These are phyloP conservation scores for Cylloceria caligata DNA, from an alignment of 2,888 invertebrate species.

Conservation along the genomic window DNA sequence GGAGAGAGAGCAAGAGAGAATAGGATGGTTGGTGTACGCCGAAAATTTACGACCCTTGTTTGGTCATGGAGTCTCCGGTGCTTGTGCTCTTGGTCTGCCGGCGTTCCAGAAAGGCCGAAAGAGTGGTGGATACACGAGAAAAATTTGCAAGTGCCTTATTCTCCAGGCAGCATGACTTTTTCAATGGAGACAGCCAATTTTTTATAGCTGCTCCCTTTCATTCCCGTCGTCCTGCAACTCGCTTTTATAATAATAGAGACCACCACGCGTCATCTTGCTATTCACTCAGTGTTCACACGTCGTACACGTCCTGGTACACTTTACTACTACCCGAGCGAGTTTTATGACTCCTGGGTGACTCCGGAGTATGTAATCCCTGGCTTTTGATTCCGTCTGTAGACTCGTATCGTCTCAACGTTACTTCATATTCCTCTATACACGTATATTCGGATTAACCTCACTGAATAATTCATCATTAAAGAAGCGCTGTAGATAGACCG, in stretches of 20 bases:
- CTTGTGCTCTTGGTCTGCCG: slow-evolving; percentile 51
- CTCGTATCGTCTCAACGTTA: not conserved
- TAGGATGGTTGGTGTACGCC: slow-evolving; percentile 28
- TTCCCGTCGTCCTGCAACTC: slow-evolving; percentile 23
- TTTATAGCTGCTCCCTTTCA: slow-evolving; percentile 59
- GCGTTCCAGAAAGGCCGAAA: slow-evolving; percentile 26
- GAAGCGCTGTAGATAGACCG: slow-evolving; percentile 22
- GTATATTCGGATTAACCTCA: slow-evolving; percentile 38
- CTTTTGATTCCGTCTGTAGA: slow-evolving; percentile 29
- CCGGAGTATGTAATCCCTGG: slow-evolving; percentile 10
- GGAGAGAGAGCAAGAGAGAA: slow-evolving; percentile 1
- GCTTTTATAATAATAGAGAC: slow-evolving; percentile 35
- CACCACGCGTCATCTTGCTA: slow-evolving; percentile 46
- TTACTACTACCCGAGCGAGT: slow-evolving; percentile 55
- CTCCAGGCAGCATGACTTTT: slow-evolving; percentile 69
- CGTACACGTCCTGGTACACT: slow-evolving; percentile 60
- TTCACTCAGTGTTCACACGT: slow-evolving; percentile 55
- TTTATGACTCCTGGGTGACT: slow-evolving; percentile 63
- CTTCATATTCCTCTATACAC: not conserved
- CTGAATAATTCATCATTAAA: slow-evolving; percentile 59
- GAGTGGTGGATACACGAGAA: slow-evolving; percentile 21
- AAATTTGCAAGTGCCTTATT: slow-evolving; percentile 70
- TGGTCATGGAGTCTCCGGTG: slow-evolving; percentile 61
- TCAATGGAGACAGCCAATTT: slow-evolving; percentile 74
- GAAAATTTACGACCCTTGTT: slow-evolving; percentile 79